Evolutionary conservation across 2,113 vertebrate species (phyloP), one percentile per base, ranked within the genome.

Genomic region (Oreotrochilus melanogaster): DNA sequence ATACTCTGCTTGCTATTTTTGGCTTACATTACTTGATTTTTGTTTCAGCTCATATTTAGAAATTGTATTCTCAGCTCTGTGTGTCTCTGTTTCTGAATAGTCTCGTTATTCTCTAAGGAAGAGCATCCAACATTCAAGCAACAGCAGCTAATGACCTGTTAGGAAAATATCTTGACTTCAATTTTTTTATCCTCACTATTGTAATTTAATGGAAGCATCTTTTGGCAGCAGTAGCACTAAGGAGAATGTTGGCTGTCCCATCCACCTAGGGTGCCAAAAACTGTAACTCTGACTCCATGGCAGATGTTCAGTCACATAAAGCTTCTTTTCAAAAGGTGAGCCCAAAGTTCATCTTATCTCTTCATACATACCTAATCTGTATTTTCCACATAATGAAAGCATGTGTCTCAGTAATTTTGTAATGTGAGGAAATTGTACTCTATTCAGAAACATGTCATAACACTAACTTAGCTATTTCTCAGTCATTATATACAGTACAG

Each of bases 221-320:
- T 88, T 75, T 89, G 78, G 47, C 74, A 89, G 35, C 18, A 91
- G 23, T 14, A 79, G 18, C 33, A 42, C 33, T 66, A 58, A 73
- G 57, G 54, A 79, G 37, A 93, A 78, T n/a, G 12, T 75, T 95
- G 80, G 76, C 84, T 82, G 47, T 54, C 16, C 51, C 30, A 69
- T 94, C 47, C 13, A 48, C 25, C 33, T n/a, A 13, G 27, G 37
- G 79, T 80, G 56, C 81, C 71, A 92, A 79, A 95, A 65, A n/a
- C 25, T 79, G 4, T 73, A 89, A 69, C 28, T 85, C 56, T 62
- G 43, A 67, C 28, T 58, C 19, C 1, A 0, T 62, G 62, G 67
- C 78, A 93, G 47, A 83, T 79, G 82, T 70, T 89, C 66, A 82
- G 51, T 91, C 78, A 96, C 54, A 60, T 73, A 87, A 88, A 87